Percentiles rank a stretch among this genome's conserved stretches.
Conservation (phyloP, 1,140 invertebrate species). For the Archivesica marissinica region DNA sequence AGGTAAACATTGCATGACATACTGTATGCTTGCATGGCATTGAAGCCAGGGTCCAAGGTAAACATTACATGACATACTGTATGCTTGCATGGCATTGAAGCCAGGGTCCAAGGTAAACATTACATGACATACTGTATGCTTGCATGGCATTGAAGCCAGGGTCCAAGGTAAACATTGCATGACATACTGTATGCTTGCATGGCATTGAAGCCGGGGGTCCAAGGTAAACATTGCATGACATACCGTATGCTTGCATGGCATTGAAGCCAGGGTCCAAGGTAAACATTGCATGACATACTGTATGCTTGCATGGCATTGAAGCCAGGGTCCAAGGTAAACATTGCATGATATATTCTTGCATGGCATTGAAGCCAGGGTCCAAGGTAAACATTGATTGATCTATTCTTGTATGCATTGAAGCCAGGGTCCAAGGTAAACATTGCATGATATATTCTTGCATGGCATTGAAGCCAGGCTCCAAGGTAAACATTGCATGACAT, state of each 20-base stretch:
- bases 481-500: slow-evolving; percentile 85
- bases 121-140: too few species aligned
- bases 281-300: too few species aligned
- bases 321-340: slow-evolving; percentile 85
- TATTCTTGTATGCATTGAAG: slow-evolving; percentile 84
- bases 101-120: too few species aligned
- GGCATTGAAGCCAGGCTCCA: slow-evolving; percentile 82
- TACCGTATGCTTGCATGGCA: neutral
- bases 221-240: slow-evolving; percentile 74
- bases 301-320: slow-evolving; percentile 83
- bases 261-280: slow-evolving; percentile 82
- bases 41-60: too few species aligned
- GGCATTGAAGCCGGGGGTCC: slow-evolving; percentile 81
- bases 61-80: too few species aligned
- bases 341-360: slow-evolving; percentile 85
- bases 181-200: slow-evolving; percentile 85
- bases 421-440: slow-evolving; percentile 82
- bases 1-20: too few species aligned
- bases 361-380: slow-evolving; percentile 81
- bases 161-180: slow-evolving; percentile 87
- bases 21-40: too few species aligned
- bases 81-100: too few species aligned
- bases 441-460: too few species aligned
- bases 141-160: too few species aligned
- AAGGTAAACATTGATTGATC: slow-evolving; percentile 80